Conservation (phyloP, 2,113 vertebrate genomes). For the Chamaetylas fuelleborni region DNA sequence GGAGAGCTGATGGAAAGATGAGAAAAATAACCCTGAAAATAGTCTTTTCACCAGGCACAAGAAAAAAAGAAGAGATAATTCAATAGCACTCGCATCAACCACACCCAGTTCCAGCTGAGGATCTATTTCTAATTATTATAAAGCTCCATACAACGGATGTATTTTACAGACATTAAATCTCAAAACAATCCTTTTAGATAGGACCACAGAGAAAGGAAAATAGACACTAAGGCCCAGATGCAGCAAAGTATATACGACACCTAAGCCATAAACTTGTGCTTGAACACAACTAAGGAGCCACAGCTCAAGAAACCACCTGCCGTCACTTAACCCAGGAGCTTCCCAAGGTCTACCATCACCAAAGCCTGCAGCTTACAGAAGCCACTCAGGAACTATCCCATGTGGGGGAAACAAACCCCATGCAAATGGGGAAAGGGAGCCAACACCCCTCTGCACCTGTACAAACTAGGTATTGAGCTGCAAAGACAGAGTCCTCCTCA, state of each 20-base stretch:
- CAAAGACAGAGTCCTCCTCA: background rate
- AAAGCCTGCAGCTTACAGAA: background rate
- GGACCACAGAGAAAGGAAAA: background rate
- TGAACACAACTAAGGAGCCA: background rate
- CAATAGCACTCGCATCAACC: background rate
- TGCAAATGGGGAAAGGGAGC: background rate
- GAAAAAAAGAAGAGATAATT: background rate
- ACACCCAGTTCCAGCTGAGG: background rate
- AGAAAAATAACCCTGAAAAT: background rate
- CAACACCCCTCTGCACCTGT: background rate
- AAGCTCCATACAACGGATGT: background rate
- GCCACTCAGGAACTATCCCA: background rate
- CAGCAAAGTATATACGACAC: background rate
- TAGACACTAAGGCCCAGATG: background rate
- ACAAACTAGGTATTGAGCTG: background rate
- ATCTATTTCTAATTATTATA: background rate
- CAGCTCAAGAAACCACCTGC: background rate
- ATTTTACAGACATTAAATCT: background rate
- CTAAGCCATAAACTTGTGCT: background rate
- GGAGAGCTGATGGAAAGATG: background rate
- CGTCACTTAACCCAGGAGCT: background rate
- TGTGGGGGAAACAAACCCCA: accelerated
- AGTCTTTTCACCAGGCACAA: background rate
- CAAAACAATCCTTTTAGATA: background rate
- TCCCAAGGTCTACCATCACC: background rate